Percentiles rank a stretch among this genome's conserved stretches.
Evolutionary conservation across 1,140 invertebrate genomes (phyloP).

Genomic region (Zaprionus taronus): DNA sequence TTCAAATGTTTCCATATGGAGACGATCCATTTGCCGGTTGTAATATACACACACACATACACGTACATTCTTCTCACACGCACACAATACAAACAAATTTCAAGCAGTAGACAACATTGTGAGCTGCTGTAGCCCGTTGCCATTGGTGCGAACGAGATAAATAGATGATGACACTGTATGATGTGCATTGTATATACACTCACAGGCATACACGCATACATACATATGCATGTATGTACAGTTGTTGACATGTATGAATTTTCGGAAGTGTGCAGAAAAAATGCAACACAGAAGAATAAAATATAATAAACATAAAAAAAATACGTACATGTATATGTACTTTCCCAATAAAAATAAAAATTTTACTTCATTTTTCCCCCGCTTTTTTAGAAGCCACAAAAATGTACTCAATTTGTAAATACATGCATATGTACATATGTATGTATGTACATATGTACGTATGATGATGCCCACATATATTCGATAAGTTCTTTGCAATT

Average conservation of each 20-base stretch:
- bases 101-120: constrained; percentile 12
- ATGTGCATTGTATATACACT: background rate
- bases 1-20: constrained; percentile 14
- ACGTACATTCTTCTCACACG: background rate
- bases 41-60: constrained; percentile 13
- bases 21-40: constrained; percentile 28
- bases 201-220: background rate
- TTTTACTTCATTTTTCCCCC: background rate
- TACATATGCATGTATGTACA: constrained; percentile 17
- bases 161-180: constrained; percentile 14
- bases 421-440: background rate
- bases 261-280: background rate
- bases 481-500: background rate
- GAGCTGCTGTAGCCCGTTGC: constrained; percentile 1
- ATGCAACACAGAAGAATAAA: background rate
- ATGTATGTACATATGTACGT: background rate
- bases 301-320: background rate
- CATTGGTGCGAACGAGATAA: constrained; percentile 33
- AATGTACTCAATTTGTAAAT: background rate
- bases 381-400: background rate
- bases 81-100: constrained; percentile 6
- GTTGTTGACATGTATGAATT: background rate
- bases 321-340: background rate
- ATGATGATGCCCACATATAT: background rate
- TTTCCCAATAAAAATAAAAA: background rate